Evolutionary conservation across 92 coral and sea anemone species (phyloP), one percentile per base, ranked within the genome.

Genomic region (Diadumene lineata): DNA sequence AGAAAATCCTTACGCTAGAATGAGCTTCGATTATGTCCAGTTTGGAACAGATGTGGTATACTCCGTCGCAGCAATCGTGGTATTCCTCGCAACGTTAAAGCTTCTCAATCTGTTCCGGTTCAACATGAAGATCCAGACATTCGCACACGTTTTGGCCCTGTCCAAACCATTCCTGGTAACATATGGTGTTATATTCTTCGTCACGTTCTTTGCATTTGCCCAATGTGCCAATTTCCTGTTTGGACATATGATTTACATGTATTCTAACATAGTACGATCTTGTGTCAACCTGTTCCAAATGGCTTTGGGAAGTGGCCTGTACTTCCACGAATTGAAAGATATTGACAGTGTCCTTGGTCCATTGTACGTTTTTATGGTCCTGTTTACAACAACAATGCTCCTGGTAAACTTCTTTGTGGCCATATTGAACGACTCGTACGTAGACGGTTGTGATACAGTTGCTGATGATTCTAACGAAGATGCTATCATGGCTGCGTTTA

Each of bases 381-480:
- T 83, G 22, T 28, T 85, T 76, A 31, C 79, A 3, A 90, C 84
- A 78, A 78, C 86, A 0, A 31, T 93, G 61, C 75, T 93, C 64
- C 43, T 90, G 58, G 81, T 93, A 64, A 93, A 93, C 73, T 84
- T 93, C 50, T 93, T 93, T 74, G 75, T 93, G 31, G 85, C 98
- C 22, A 93, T 93, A 67, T 44, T 93, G n/a, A 90, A 87, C 60
- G 98, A 93, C 44, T 84, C 97, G 18, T 90, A 92, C 79, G 85
- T 78, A 1, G 97, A 90, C 8, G 79, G 86, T 13, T 80, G 82
- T 29, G 81, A 90, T 7, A 34, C 66, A 17, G 66, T 79, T 58
- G 77, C 87, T 34, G 61, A 63, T 11, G 85, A 82, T 15, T 62
- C 50, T 11, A 70, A 72, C 4, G 85, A 72, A 18, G 90, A 89